Percentiles rank a stretch among this genome's conserved stretches.
These are phyloP conservation scores for Morone chrysops DNA, from an alignment of 2,113 vertebrate genomes.

Conservation along the genomic window DNA sequence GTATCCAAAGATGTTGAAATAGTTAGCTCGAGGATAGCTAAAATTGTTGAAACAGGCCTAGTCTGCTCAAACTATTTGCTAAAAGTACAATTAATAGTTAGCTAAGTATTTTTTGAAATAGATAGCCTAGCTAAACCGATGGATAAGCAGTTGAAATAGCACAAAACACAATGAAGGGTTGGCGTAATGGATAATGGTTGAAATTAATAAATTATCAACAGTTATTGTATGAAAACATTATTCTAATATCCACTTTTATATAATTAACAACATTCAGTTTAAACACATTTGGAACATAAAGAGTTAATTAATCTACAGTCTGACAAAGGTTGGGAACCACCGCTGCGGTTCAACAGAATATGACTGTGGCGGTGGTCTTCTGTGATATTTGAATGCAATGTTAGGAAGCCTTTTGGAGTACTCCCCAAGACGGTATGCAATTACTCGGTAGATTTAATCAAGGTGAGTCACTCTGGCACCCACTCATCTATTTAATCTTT, in stretches of 20 bases:
- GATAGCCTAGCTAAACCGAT: background rate
- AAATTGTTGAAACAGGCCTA: no score
- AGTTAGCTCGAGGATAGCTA: background rate
- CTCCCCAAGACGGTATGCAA: conserved; percentile 27
- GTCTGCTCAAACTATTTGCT: background rate
- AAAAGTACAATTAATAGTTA: background rate
- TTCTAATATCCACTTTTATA: background rate
- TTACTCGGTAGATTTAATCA: conserved; percentile 60
- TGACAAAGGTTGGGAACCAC: background rate
- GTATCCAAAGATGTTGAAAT: background rate
- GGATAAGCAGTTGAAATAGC: background rate
- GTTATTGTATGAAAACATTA: background rate
- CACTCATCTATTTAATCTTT: conserved; percentile 61
- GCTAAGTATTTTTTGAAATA: background rate
- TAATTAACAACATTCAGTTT: background rate
- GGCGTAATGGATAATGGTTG: no score
- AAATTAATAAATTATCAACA: background rate
- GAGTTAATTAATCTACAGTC: background rate
- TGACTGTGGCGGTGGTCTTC: background rate
- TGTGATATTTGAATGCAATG: background rate
- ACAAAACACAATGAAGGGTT: no score
- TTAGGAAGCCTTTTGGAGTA: conserved; percentile 10
- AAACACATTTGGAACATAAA: background rate
- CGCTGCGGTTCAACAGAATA: background rate
- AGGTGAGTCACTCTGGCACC: conserved; percentile 54